These are phyloP conservation scores for Porphyrio hochstetteri DNA, from an alignment of 2,113 vertebrate species.

Conservation along the genomic window DNA sequence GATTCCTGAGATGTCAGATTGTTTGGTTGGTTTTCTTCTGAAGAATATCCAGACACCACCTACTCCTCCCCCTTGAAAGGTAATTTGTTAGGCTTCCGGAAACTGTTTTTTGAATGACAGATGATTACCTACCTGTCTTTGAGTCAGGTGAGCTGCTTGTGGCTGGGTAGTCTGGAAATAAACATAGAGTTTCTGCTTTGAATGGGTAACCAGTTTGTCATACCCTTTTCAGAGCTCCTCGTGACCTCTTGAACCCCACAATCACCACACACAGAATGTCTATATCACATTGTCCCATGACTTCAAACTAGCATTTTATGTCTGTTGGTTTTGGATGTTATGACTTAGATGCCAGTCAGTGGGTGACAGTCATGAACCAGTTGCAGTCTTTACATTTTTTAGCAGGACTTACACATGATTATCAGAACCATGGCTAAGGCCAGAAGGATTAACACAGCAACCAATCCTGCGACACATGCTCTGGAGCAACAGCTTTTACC, in stretches of 20 bases:
- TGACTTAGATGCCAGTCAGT: too few species aligned
- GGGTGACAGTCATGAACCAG: not conserved
- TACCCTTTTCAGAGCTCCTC: not conserved
- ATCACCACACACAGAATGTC: not conserved
- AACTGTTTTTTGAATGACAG: not conserved
- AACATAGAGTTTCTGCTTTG: not conserved
- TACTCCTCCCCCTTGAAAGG: not conserved
- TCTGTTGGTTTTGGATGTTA: not conserved
- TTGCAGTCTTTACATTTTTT: not conserved
- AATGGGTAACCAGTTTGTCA: not conserved
- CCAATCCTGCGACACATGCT: not conserved
- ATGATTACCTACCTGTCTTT: not conserved
- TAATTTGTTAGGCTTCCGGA: not conserved
- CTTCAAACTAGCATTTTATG: not conserved
- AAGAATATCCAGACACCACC: not conserved
- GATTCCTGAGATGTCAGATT: not conserved
- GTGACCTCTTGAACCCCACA: not conserved
- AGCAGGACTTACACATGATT: not conserved
- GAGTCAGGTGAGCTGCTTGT: not conserved
- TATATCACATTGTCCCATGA: not conserved
- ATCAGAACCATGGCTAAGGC: not conserved
- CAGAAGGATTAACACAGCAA: not conserved
- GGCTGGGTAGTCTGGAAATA: not conserved
- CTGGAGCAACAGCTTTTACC: not conserved
- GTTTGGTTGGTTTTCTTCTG: not conserved